Evolutionary conservation across 2,888 invertebrate genomes (phyloP).

Genomic region (Macaria liturata): DNA sequence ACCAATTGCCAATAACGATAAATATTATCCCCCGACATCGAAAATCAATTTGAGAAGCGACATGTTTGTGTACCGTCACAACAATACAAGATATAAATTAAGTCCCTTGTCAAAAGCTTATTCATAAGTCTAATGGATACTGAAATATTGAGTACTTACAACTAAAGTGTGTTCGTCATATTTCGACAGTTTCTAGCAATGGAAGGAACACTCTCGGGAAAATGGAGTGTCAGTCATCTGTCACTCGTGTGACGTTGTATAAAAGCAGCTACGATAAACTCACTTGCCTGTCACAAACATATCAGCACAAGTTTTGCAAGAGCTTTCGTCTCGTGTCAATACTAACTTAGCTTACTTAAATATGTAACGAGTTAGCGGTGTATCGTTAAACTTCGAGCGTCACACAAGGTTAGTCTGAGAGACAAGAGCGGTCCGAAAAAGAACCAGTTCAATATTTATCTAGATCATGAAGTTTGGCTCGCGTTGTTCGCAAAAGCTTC

Average conservation of each 20-base stretch:
- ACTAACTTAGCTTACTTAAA: slow-evolving; percentile 26
- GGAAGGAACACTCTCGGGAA: slow-evolving; percentile 12
- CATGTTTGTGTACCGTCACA: not conserved
- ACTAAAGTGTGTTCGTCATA: slow-evolving; percentile 13
- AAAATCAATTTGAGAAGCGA: too few relatives aligned
- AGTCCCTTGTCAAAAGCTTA: slow-evolving; percentile 14
- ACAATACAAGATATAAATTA: slow-evolving; percentile 8
- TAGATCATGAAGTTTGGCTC: slow-evolving; percentile 11
- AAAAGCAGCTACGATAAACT: slow-evolving; percentile 24
- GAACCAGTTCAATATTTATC: slow-evolving; percentile 16
- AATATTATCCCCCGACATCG: too few relatives aligned
- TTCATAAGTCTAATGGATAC: slow-evolving; percentile 17
- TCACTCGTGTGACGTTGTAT: slow-evolving; percentile 18
- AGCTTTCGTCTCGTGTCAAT: slow-evolving; percentile 30
- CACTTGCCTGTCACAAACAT: slow-evolving; percentile 27
- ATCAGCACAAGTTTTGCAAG: slow-evolving; percentile 25
- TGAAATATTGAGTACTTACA: slow-evolving; percentile 15
- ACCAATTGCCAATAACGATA: too few relatives aligned
- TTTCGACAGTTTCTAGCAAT: slow-evolving; percentile 17
- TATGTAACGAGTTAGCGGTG: slow-evolving; percentile 13
- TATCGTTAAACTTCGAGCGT: slow-evolving; percentile 19
- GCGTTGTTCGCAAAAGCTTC: slow-evolving; percentile 9
- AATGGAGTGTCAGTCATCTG: slow-evolving; percentile 28
- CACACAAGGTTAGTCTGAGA: slow-evolving; percentile 11
- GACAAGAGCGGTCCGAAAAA: slow-evolving; percentile 8